Evolutionary conservation across 2,888 invertebrate genomes (phyloP), one percentile per base, ranked within the genome.

Genomic region (Orchestes rusci): DNA sequence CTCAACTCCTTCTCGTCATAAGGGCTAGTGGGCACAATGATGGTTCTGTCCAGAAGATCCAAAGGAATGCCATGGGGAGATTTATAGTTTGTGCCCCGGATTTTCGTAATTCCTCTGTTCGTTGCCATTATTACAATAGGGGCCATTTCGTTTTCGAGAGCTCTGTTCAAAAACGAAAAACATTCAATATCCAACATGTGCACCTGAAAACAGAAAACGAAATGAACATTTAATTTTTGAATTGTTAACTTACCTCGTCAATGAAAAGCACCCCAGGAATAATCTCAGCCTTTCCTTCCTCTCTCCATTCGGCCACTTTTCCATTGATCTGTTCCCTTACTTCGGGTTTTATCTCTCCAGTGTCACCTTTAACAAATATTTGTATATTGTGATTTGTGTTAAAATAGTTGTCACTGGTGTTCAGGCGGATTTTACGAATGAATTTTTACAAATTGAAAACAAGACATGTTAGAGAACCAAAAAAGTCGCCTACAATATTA

Each of bases 111-210:
- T 2, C 86, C 85, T 16, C 97, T 79, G 72, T 99, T 99, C 12
- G 99, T 99, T 0, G 99, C 99, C 93, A 99, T 96, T 30, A 99
- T 93, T 0, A 99, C 88, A 1, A 99, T 82, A 0, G 99, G 99
- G 0, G 97, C 89, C 75, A 96, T 93, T 60, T 99, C 97, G 32
- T 89, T 89, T 64, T 99, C 99, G 17, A 99, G 70, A 0, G 97
- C 97, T 3, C 99, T 81, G 71, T 99, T 99, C 4, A 99, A 73
- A 68, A 88, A 99, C 0, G 97, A 97, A 72, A 99, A 99, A 64
- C 97, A 99, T 67, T 99, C 99, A 31, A 99, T 93, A 66, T 99
- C 99, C 53, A 99, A 71, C 96, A 99, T 97, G 65, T 99, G 99
- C 0, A 92, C 86, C 57, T 57, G 35, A 28, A 37, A 23, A n/a